A percentile compares a stretch with the other conserved stretches of the same genome.
phyloP scores from a whole-genome alignment of 2,797 vertebrate species.

The Yasuhikotakia modesta region DNA sequence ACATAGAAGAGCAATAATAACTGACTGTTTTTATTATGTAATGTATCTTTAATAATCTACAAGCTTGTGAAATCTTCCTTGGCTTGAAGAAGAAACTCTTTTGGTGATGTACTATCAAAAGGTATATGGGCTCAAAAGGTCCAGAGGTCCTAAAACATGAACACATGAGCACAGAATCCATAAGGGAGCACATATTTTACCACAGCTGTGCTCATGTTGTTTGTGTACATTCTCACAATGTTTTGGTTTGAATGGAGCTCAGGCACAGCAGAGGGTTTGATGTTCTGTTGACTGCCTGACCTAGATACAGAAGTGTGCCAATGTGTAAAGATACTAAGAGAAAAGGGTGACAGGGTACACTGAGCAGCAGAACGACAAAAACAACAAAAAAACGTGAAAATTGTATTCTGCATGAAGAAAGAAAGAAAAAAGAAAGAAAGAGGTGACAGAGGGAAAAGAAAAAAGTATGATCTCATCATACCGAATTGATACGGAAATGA shows the following conservation, averaged over 20 bases:
- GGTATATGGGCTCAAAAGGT: background rate
- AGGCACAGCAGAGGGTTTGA: constrained; percentile 14
- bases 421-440: no score
- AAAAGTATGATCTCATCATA: no score
- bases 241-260: constrained; percentile 21
- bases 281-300: constrained; percentile 22
- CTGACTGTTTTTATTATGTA: constrained; percentile 19
- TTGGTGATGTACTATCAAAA: background rate
- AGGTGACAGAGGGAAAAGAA: no score
- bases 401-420: no score
- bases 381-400: no score
- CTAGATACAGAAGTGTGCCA: constrained; percentile 18
- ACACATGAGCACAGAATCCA: background rate
- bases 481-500: no score
- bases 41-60: constrained; percentile 11
- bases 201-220: constrained; percentile 12
- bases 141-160: background rate
- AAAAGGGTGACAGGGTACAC: background rate
- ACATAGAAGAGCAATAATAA: constrained; percentile 8
- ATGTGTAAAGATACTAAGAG: background rate
- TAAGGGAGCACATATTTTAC: constrained; percentile 1
- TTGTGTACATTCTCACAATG: constrained; percentile 5
- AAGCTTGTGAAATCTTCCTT: background rate
- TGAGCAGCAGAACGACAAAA: background rate
- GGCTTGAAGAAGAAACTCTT: background rate